A percentile compares a stretch with the other conserved stretches of the same genome.
Conservation (phyloP, 2,888 invertebrate species). For the Encarsia formosa region DNA sequence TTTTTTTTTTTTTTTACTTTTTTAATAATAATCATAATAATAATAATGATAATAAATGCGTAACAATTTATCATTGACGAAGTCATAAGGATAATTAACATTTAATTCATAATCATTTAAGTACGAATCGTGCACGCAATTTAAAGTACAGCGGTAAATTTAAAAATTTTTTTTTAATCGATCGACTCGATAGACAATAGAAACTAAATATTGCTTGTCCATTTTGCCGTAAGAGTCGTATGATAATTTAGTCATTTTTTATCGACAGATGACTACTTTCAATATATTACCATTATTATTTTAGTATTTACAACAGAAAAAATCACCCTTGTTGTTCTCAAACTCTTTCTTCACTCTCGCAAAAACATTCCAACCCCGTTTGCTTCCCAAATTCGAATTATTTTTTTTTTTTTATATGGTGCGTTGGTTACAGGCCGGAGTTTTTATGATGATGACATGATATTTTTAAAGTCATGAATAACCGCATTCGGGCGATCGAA, state of each 20-base stretch:
- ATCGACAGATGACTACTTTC: constrained; percentile 41
- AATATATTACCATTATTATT: constrained; percentile 28
- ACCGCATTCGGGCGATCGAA: too few species aligned
- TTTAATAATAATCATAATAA: too few species aligned
- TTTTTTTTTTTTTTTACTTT: too few species aligned
- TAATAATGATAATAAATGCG: constrained; percentile 52
- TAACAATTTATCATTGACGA: constrained; percentile 50
- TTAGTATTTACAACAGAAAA: constrained; percentile 40
- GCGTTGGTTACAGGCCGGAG: too few species aligned
- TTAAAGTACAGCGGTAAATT: constrained; percentile 41
- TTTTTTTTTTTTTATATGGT: too few species aligned
- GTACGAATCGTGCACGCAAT: constrained; percentile 40
- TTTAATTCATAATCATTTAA: constrained; percentile 50
- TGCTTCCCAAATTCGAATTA: too few species aligned
- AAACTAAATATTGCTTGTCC: constrained; percentile 50
- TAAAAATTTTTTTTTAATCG: constrained; percentile 31
- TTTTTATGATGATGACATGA: too few species aligned
- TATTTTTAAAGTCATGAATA: too few species aligned
- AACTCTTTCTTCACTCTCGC: constrained; percentile 8
- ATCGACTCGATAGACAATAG: constrained; percentile 42
- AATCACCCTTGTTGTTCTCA: constrained; percentile 25
- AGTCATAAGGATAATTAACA: constrained; percentile 50
- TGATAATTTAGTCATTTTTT: constrained; percentile 22
- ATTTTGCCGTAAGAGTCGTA: too few species aligned
- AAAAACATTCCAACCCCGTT: too few species aligned